Evolutionary conservation across 2,888 invertebrate genomes (phyloP).

Genomic region (Pammene aurita): DNA sequence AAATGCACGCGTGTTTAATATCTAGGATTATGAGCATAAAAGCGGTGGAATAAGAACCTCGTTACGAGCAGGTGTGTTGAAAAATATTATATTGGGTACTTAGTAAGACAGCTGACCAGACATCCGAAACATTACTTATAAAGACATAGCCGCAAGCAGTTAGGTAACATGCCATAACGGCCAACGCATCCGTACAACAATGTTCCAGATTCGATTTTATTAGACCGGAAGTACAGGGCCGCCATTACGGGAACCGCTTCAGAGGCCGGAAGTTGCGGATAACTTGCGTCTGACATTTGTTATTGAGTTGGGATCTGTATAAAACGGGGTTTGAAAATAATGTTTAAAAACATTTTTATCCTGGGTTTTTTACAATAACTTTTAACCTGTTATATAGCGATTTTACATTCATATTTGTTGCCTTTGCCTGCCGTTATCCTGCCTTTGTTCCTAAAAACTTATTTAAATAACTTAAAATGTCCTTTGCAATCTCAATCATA

Average conservation of each 20-base stretch:
- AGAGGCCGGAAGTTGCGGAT: slow-evolving; percentile 41
- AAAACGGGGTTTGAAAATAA: slow-evolving; percentile 1
- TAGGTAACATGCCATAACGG: slow-evolving; percentile 1
- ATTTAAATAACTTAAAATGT: too few relatives aligned
- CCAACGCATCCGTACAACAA: slow-evolving; percentile 27
- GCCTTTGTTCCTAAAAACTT: too few relatives aligned
- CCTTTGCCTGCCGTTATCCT: too few relatives aligned
- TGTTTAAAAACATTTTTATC: neutral
- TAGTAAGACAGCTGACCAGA: neutral
- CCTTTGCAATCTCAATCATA: too few relatives aligned
- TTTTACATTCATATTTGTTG: too few relatives aligned
- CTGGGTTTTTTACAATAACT: neutral
- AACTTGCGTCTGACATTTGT: slow-evolving; percentile 33
- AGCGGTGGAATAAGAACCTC: too few relatives aligned
- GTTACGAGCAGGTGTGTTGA: too few relatives aligned
- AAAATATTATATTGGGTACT: too few relatives aligned
- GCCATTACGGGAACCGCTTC: slow-evolving; percentile 49
- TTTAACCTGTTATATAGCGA: too few relatives aligned
- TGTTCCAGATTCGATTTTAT: slow-evolving; percentile 41
- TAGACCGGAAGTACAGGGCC: slow-evolving; percentile 47
- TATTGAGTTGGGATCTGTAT: slow-evolving; percentile 30
- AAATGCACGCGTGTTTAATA: too few relatives aligned
- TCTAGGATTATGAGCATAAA: too few relatives aligned
- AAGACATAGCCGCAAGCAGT: neutral
- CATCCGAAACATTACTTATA: neutral